Evolutionary conservation across 2,113 vertebrate genomes (phyloP).

Genomic region (Oxygymnocypris stewartii): DNA sequence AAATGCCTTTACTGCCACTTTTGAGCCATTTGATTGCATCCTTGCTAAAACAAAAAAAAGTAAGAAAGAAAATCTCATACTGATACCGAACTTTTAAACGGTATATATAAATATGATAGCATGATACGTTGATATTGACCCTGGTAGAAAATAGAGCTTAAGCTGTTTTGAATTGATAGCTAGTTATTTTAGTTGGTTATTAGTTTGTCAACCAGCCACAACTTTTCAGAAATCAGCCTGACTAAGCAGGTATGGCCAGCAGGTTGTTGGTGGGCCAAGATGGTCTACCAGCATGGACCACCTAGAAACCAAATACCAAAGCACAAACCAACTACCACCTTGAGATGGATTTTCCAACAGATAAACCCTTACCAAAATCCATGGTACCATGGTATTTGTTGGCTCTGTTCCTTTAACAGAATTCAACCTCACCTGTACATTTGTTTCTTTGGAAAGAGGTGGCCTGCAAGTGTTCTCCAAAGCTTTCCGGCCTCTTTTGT

Average conservation of each 20-base stretch:
- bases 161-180: background rate
- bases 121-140: background rate
- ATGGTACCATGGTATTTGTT: background rate
- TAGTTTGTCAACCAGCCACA: background rate
- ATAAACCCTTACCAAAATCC: no score
- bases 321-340: background rate
- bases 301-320: background rate
- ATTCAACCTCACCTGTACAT: slow-evolving; percentile 17
- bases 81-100: no score
- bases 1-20: no score
- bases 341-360: background rate
- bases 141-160: background rate
- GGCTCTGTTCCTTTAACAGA: background rate
- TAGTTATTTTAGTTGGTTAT: background rate
- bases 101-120: background rate
- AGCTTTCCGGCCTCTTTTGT: background rate
- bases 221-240: background rate
- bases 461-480: background rate
- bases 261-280: background rate
- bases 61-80: no score
- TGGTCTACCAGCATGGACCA: background rate
- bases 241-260: background rate
- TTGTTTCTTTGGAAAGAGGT: background rate
- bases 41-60: no score
- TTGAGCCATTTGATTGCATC: no score